Evolutionary conservation across 1,140 invertebrate genomes (phyloP).

Genomic region (Elysia chlorotica): DNA sequence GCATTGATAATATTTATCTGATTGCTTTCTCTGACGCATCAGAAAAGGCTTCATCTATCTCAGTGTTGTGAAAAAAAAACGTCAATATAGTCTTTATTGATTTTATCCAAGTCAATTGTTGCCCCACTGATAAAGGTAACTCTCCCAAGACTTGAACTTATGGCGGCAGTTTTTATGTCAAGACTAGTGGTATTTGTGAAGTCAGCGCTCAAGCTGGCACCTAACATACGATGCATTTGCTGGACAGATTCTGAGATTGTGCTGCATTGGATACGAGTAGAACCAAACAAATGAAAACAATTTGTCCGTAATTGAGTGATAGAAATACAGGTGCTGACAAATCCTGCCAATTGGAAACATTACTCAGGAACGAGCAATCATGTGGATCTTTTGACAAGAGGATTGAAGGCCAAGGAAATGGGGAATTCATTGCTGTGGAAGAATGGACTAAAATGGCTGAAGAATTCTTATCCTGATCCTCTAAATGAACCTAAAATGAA

Average conservation of each 20-base stretch:
- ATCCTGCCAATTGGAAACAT: not conserved
- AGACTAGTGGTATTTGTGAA: not conserved
- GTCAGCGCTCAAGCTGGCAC: not conserved
- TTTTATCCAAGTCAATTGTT: not conserved
- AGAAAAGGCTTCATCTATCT: conserved; percentile 4
- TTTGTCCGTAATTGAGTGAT: not conserved
- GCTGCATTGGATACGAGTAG: not conserved
- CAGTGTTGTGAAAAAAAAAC: not conserved
- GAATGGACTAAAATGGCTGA: not conserved
- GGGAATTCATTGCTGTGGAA: not conserved
- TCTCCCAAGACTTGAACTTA: conserved; percentile 2
- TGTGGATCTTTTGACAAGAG: not conserved
- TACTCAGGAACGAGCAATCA: not conserved
- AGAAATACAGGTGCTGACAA: not conserved
- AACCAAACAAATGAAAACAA: conserved; percentile 2
- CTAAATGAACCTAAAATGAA: not conserved
- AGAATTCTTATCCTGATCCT: not conserved
- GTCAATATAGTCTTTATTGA: not conserved
- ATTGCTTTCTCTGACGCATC: not conserved
- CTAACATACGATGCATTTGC: not conserved
- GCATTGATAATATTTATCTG: not conserved
- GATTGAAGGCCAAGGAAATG: not conserved
- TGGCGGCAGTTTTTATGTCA: not conserved
- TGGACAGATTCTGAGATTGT: not conserved
- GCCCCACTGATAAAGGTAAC: not conserved